phyloP scores from a whole-genome alignment of 2,888 invertebrate genomes.

The Dexiosoma caninum region DNA sequence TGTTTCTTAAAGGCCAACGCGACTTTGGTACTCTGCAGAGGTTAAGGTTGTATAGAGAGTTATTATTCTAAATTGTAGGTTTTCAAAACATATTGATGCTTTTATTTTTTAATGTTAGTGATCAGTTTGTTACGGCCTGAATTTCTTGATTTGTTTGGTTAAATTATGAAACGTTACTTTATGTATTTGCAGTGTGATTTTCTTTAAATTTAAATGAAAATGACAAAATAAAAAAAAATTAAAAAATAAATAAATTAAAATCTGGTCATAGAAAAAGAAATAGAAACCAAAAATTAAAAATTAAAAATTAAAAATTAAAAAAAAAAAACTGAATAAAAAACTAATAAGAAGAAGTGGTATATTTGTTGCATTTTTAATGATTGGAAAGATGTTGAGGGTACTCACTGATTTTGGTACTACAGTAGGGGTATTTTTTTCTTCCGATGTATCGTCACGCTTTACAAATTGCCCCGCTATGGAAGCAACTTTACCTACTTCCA shows the following conservation, averaged over 20 bases:
- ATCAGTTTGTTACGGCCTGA: background rate
- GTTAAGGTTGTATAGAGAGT: background rate
- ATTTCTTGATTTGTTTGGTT: constrained; percentile 6
- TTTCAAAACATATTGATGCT: background rate
- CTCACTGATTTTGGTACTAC: constrained; percentile 78
- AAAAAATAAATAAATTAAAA: constrained; percentile 8
- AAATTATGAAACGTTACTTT: constrained; percentile 8
- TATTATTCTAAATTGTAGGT: background rate
- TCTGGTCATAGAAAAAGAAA: constrained; percentile 1
- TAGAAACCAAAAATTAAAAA: background rate
- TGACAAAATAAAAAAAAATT: background rate
- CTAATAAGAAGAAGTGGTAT: constrained; percentile 20
- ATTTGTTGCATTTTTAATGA: constrained; percentile 37
- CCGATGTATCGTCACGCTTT: constrained; percentile 77
- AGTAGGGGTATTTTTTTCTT: constrained; percentile 73
- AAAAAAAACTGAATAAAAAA: constrained; percentile 3
- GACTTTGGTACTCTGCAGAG: constrained; percentile 80
- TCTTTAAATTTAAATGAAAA: constrained; percentile 17
- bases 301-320: no score
- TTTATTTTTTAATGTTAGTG: constrained; percentile 5
- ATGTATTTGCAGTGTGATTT: constrained; percentile 12
- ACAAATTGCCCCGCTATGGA: constrained; percentile 89
- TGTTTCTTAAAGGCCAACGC: constrained; percentile 82
- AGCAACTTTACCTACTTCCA: constrained; percentile 87
- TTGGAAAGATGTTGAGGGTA: constrained; percentile 67